phyloP scores from a whole-genome alignment of 2,113 vertebrate species.

The Scophthalmus maximus region DNA sequence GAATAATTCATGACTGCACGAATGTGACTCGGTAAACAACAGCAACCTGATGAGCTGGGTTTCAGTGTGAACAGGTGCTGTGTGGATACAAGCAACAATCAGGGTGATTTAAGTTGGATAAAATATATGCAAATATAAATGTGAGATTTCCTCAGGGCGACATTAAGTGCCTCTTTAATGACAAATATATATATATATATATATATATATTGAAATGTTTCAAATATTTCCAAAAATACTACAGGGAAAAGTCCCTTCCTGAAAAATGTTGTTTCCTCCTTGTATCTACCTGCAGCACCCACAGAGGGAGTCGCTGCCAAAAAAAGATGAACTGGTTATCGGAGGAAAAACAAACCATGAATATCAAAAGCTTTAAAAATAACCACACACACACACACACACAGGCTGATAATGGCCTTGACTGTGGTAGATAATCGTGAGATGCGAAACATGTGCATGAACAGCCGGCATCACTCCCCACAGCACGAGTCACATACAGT shows the following conservation, averaged over 20 bases:
- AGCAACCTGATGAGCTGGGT: neutral
- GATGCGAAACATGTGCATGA: slow-evolving; percentile 27
- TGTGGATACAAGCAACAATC: neutral
- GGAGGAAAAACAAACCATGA: slow-evolving; percentile 20
- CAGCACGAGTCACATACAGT: neutral
- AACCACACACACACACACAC: neutral
- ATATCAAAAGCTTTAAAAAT: neutral
- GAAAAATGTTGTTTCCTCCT: neutral
- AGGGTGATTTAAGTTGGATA: neutral
- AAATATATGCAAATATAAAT: neutral
- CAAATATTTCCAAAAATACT: neutral
- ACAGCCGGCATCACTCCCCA: neutral
- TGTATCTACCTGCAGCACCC: neutral
- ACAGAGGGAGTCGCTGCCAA: neutral
- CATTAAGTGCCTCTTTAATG: neutral
- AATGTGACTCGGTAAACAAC: neutral
- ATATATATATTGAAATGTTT: neutral
- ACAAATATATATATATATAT: neutral
- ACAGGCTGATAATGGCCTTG: slow-evolving; percentile 1
- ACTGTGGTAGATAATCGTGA: slow-evolving; percentile 25
- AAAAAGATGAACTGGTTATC: slow-evolving; percentile 3
- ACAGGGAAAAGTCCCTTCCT: too few relatives aligned
- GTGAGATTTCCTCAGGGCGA: neutral
- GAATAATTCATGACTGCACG: slow-evolving; percentile 7
- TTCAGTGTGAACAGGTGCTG: neutral